Base-by-base conservation (phyloP, 2,888 invertebrate genomes). In the Osmoderma eremita region DNA sequence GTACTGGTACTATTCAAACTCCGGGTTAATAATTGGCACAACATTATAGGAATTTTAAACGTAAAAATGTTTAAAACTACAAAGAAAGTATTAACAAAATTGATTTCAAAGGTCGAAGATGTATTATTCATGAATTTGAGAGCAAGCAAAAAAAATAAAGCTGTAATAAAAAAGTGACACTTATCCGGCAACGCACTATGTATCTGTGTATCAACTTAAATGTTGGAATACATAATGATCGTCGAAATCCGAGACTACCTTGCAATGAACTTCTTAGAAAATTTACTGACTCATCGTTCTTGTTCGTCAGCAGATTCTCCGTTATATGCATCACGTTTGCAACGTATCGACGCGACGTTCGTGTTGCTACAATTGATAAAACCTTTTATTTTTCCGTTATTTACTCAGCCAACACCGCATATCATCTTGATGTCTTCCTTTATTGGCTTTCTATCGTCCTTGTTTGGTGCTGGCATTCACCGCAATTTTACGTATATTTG, bases 401-500 rank as follows among this genome's bases (percentile, higher is more conserved):
- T 58, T 22, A 58, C 22, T 53, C n/a, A 8, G 36, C 42, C 24
- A 61, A 45, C 58, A 61, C 6, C 10, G 30, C 24, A 30, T 30
- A 6, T 6, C 30, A 8, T 45, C 36, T 30, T 20, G 17, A 12
- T 61, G 45, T 45, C 30, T 61, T 45, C 22, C 1, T 41, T 56
- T 61, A 61, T 45, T 36, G 30, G 3, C 3, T n/a, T 6, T 13
- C 36, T 45, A 12, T 30, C 10, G 24, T 45, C 18, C 38, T 49
- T 5, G 36, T 20, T 56, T 48, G 42, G 22, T n/a, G 30, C 30
- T 8, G 15, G 22, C 22, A 17, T 58, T 58, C 42, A 58, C 30
- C 42, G 3, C 13, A 56, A 39, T 58, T 61, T 45, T 61, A 61
- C 30, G 45, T 30, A 61, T 61, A n/a, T n/a, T 61, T 17, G 8